Evolutionary conservation across 2,888 invertebrate genomes (phyloP).

Genomic region (Caenorhabditis sp.): DNA sequence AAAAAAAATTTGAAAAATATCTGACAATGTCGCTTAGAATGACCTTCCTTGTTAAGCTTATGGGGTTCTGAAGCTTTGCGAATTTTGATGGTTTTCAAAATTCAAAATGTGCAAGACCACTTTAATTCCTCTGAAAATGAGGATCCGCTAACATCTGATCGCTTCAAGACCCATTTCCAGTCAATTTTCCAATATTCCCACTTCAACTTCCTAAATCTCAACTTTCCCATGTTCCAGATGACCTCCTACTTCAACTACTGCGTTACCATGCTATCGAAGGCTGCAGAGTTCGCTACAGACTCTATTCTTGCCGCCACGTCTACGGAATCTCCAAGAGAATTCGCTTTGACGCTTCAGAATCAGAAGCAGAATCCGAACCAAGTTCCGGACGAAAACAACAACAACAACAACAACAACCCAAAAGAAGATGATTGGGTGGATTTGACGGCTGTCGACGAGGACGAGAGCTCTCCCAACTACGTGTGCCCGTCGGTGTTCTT

Average conservation of each 20-base stretch:
- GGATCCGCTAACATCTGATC: no score
- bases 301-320: background rate
- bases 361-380: background rate
- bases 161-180: no score
- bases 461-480: background rate
- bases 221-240: background rate
- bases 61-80: no score
- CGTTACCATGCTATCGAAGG: background rate
- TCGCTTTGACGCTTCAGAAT: background rate
- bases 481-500: conserved; percentile 13
- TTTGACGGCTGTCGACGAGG: background rate
- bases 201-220: background rate
- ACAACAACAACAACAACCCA: conserved; percentile 5
- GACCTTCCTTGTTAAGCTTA: no score
- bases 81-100: no score
- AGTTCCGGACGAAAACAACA: background rate
- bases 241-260: conserved; percentile 19
- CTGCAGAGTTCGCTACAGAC: background rate
- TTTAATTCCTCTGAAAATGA: no score
- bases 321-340: background rate
- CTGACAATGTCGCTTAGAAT: no score
- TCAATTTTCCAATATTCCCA: no score
- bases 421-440: background rate
- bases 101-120: no score
- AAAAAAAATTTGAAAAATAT: no score